Base-by-base conservation (phyloP, 2,888 invertebrate species). In the Hermaeophaga mercurialis region DNA sequence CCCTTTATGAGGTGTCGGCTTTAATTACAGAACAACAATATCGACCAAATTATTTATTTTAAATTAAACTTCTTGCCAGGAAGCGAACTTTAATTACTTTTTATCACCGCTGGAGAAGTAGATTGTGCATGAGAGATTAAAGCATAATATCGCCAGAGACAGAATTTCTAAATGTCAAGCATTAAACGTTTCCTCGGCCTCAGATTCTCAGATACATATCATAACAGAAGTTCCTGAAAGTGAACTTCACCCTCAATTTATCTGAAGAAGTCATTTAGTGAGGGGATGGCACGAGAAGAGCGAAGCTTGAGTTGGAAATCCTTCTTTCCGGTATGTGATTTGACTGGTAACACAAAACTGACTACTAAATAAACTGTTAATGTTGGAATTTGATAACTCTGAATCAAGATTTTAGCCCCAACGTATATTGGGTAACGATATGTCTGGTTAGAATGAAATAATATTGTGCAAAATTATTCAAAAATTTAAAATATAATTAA, bases 321-420 rank as follows among this genome's bases (percentile, higher is more conserved):
- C 48, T 17, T 48, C 48, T 36, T 48, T 48, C 48, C 36, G 39
- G 49, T 17, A 49, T 49, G 28, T 49, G 49, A 49, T 49, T 28
- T 11, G 31, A 41, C 49, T 49, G 19, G 39, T 39, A 39, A 39
- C n/a, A 19, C 19, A 39, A 39, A 39, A 28, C 48, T 48, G 24
- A 48, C 38, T 38, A 34, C 48, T 26, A 39, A 47, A 47, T 28
- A 47, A 38, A 48, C 24, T 28, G 39, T 41, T 49, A 24, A 31
- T 49, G 49, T 39, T 18, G 22, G 39, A 39, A 19, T 22, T 39
- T n/a, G 12, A 5, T 3, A 12, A 11, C 18, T 39, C 22, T n/a
- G n/a, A n/a, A n/a, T n/a, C n/a, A n/a, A n/a, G n/a, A n/a, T n/a
- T n/a, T n/a, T n/a, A n/a, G n/a, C n/a, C n/a, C n/a, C n/a, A n/a